Base-by-base conservation (phyloP, 2,113 vertebrate genomes). In the Xenotilapia leptura region DNA sequence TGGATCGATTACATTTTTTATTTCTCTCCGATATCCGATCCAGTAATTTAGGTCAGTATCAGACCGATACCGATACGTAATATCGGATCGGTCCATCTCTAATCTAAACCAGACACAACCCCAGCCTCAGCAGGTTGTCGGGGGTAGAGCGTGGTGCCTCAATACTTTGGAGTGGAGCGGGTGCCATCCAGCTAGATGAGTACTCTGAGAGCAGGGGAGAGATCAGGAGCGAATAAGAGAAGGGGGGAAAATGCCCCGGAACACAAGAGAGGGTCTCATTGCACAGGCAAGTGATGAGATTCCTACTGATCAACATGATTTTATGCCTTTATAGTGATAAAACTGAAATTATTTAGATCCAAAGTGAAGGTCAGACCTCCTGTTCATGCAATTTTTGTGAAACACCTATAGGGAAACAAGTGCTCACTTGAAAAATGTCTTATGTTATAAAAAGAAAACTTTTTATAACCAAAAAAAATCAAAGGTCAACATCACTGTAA, bases 191-290 rank as follows among this genome's bases (percentile, higher is more conserved):
- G 54, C 12, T 56, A 7, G 12, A 56, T 56, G 54, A 56, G 54
- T 56, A 56, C 54, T 56, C 54, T 3, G 54, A 56, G 7, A 56
- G 54, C 7, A 56, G 21, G 12, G 13, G 21, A 55, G 54, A 55
- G 21, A 55, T 55, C 54, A 7, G 54, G 54, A 56, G 54, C 12
- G 4, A 56, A 56, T 56, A 56, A 26, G 12, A 56, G 21, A 56
- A 26, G 0, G 0, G 54, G 21, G 13, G 54, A 26, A 55, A 26
- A 5, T 5, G 54, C 21, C 4, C 2, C 0, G 2, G 19, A 77
- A 83, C 58, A 86, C 82, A 2, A 95, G 84, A 58, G 95, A 94
- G 1, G 53, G 38, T 5, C 58, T 96, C 6, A 54, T 94, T 7
- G 47, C 89, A 4, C 95, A 96, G 90, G 96, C 95, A 75, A 55